phyloP scores from a whole-genome alignment of 30 jellyfish, hydroid and myxozoan genomes.

The Aurelia sp. region DNA sequence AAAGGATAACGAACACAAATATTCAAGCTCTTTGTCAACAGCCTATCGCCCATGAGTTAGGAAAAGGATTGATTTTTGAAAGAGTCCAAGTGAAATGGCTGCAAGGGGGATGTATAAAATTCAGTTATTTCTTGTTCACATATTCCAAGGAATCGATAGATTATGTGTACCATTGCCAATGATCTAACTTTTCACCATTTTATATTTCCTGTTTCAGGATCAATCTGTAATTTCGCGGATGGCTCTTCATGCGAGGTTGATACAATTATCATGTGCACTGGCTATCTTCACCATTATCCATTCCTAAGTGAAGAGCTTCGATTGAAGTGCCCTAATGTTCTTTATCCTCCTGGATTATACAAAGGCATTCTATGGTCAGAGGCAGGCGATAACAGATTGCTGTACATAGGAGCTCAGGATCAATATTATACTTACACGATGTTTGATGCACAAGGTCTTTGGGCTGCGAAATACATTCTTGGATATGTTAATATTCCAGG shows the following conservation, averaged over 20 bases:
- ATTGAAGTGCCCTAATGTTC: conserved; percentile 29
- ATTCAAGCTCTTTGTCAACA: too few relatives aligned
- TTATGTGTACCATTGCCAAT: too few relatives aligned
- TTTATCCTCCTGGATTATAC: conserved; percentile 63
- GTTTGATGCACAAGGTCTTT: conserved; percentile 82
- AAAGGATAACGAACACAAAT: too few relatives aligned
- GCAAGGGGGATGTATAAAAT: too few relatives aligned
- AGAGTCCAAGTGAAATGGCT: too few relatives aligned
- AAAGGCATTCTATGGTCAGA: conserved; percentile 70
- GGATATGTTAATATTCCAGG: conserved; percentile 37
- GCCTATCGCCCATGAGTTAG: too few relatives aligned
- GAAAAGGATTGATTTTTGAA: too few relatives aligned
- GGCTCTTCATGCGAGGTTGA: conserved; percentile 66
- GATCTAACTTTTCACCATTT: too few relatives aligned
- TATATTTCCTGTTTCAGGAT: conserved; percentile 13
- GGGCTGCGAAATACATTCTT: conserved; percentile 31
- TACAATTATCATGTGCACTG: conserved; percentile 84
- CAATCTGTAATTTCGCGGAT: conserved; percentile 58
- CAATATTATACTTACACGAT: conserved; percentile 74
- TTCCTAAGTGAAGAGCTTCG: conserved; percentile 66
- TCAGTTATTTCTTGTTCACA: too few relatives aligned
- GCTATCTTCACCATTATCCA: conserved; percentile 73
- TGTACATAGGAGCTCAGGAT: conserved; percentile 84
- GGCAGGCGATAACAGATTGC: conserved; percentile 41
- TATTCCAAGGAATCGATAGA: too few relatives aligned